Percentiles rank a stretch among this genome's conserved stretches.
These are phyloP conservation scores for Mus musculus DNA, from an alignment of 2,113 vertebrate genomes.

Conservation along the genomic window GRCm39 chr17:4150501-4151000, in stretches of 20 bases:
- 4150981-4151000: not conserved
- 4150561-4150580: not conserved
- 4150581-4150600: not conserved
- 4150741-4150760: not conserved
- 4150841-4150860: not conserved
- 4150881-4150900: not conserved
- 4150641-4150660: not conserved
- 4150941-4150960: not conserved
- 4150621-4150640: not conserved
- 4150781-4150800: not conserved
- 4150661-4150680: not conserved
- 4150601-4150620: not conserved
- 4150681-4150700: not conserved
- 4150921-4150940: not conserved
- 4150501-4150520: not conserved
- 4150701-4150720: not conserved
- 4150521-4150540: not conserved
- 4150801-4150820: not conserved
- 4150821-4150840: not conserved
- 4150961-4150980: not conserved
- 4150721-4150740: not conserved
- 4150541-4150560: not conserved
- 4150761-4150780: not conserved
- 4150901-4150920: not conserved
- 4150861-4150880: not conserved